Base-by-base conservation (phyloP, 1,140 invertebrate genomes). In the Campoletis sonorensis region DNA sequence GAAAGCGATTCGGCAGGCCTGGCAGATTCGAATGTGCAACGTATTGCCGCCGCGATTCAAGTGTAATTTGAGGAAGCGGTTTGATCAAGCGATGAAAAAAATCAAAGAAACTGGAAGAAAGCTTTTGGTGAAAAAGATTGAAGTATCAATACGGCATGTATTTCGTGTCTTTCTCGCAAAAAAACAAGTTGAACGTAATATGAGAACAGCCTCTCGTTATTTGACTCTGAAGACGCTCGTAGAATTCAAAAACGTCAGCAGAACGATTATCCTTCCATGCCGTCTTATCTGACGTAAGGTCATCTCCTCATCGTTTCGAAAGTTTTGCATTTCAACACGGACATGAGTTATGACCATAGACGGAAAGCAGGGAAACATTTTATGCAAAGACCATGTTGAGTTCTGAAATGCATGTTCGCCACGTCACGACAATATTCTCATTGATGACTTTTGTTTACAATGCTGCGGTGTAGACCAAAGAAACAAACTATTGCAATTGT, bases 331-430 rank as follows among this genome's bases (percentile, higher is more conserved):
- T 84, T 82, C 71, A 79, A 64, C n/a, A 27, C 61, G 7, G 67
- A 33, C 67, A 70, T 81, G 81, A 82, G 21, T 79, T 67, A 30
- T 79, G 33, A 45, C 49, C 58, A 27, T 75, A 30, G 26, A 81
- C 8, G 13, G 30, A 18, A 18, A 33, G 4, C 30, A 18, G 21
- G 13, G 67, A n/a, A 30, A 70, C 30, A 16, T 15, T 33, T 15
- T 51, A 79, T 70, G 68, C 79, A 70, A 70, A 84, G 76, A 82
- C 72, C 54, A 77, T 37, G 79, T 15, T 5, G 61, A 13, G 23
- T 26, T 89, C 85, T 84, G 87, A 89, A 87, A 85, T 84, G 84
- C 85, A 88, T 88, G 87, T 87, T 72, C 84, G 86, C 82, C 84
- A 81, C 45, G 84, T 45, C 40, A 11, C 77, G 82, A 72, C 85